These are phyloP conservation scores for Conger conger DNA, from an alignment of 2,113 vertebrate genomes.

Conservation along the genomic window DNA sequence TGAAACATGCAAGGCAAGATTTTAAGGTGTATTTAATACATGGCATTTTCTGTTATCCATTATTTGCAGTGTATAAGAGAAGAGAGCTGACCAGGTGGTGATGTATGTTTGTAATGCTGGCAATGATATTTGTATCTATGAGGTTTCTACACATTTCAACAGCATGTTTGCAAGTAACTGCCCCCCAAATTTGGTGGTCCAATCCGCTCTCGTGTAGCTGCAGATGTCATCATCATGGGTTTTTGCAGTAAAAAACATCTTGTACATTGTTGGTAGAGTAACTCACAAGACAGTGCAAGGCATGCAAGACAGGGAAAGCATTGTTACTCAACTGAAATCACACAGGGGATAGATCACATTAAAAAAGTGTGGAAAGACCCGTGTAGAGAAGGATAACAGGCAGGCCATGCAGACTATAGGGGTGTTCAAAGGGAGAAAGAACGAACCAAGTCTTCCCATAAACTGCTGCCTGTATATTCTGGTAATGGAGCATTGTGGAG, in stretches of 20 bases:
- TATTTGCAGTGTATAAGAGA: not conserved
- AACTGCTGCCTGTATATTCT: not conserved
- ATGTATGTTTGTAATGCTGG: not conserved
- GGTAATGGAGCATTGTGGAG: not conserved
- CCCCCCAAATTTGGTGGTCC: conserved; percentile 30
- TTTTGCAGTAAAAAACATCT: not conserved
- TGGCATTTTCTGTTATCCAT: not conserved
- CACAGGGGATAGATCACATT: not conserved
- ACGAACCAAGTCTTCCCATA: conserved; percentile 60
- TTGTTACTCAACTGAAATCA: not conserved
- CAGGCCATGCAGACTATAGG: conserved; percentile 9
- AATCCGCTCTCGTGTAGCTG: conserved; percentile 30
- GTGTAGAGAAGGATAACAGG: not conserved
- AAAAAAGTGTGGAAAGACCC: not conserved
- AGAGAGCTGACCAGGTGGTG: not conserved
- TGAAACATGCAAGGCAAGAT: not conserved
- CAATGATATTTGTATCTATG: not conserved
- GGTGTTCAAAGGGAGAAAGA: conserved; percentile 29
- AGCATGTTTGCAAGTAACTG: not conserved
- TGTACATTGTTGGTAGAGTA: conserved; percentile 23
- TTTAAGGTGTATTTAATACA: not conserved
- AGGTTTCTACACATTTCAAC: not conserved
- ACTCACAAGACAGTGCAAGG: conserved; percentile 19
- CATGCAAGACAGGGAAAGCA: conserved; percentile 5
- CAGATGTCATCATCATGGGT: too few relatives aligned